Percentiles rank a stretch among this genome's conserved stretches.
These are phyloP conservation scores for Himalopsyche tibetana DNA, from an alignment of 2,888 invertebrate genomes.

Conservation along the genomic window DNA sequence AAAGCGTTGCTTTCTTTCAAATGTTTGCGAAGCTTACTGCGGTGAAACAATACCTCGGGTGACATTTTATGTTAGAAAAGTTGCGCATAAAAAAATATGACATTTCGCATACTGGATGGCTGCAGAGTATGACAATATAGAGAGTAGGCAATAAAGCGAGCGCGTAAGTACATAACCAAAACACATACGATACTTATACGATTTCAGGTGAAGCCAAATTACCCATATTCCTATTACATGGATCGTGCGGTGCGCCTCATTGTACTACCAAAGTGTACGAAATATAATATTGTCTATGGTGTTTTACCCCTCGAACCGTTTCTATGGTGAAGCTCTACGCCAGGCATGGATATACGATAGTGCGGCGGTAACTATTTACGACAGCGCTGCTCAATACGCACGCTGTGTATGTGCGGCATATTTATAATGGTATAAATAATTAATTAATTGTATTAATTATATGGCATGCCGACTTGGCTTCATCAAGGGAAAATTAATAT, in stretches of 20 bases:
- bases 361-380: constrained; percentile 32
- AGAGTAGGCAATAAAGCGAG: constrained; percentile 9
- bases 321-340: constrained; percentile 41
- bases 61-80: constrained; percentile 39
- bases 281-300: constrained; percentile 60
- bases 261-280: constrained; percentile 55
- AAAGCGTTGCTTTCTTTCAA: constrained; percentile 6
- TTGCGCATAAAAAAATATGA: constrained; percentile 32
- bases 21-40: not conserved
- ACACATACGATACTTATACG: constrained; percentile 35
- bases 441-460: too few species aligned
- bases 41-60: constrained; percentile 33
- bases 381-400: not conserved
- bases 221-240: constrained; percentile 60
- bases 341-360: constrained; percentile 16
- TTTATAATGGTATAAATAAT: too few species aligned
- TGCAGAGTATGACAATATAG: constrained; percentile 33
- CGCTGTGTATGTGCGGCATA: too few species aligned
- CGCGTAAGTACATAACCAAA: constrained; percentile 35
- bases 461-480: too few species aligned
- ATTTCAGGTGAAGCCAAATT: constrained; percentile 50
- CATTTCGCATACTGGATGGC: constrained; percentile 10
- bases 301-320: constrained; percentile 48
- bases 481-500: too few species aligned
- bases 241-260: constrained; percentile 58